Evolutionary conservation across 2,888 invertebrate genomes (phyloP), one percentile per base, ranked within the genome.

Genomic region (Andrena haemorrhoa): DNA sequence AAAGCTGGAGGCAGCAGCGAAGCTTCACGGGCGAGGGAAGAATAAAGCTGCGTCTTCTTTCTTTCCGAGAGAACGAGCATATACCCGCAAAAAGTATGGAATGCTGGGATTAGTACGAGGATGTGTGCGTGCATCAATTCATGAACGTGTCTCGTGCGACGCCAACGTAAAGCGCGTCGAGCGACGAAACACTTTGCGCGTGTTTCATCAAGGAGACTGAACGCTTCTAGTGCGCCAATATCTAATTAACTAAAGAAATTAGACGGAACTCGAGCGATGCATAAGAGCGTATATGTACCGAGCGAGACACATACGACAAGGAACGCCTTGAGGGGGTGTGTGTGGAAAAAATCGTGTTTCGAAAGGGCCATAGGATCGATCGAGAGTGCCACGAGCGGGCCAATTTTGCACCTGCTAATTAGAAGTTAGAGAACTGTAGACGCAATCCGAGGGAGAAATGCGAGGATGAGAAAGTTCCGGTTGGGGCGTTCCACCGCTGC

Each of bases 171-270:
- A 49, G 23, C 64, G 51, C 65, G 65, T 69, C 79, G 31, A 33
- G 29, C 66, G 49, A 33, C 51, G 65, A 63, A 77, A 41, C 33
- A 71, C 63, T 20, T 31, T 74, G 33, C 20, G 33, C 56, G 69
- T 84, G 84, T 87, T 90, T 87, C 84, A 87, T 85, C 79, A 77
- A 86, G 85, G 86, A 87, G 89, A 89, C 89, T 87, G 88, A 89
- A 86, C 83, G 90, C 89, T 89, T 89, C 79, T 89, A 84, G 87
- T 16, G 85, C 83, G 86, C 76, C 83, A 83, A 76, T 84, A 86
- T 83, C 72, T 88, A 76, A 87, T 68, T 88, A 84, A 86, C 76
- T 75, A 75, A 84, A 60, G 23, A 33, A 71, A 82, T 79, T 65
- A 58, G 60, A 79, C 58, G 75, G 65, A 75, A 73, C 72, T 75